Evolutionary conservation across 1,140 invertebrate species (phyloP).

Genomic region (Lepidurus packardi): DNA sequence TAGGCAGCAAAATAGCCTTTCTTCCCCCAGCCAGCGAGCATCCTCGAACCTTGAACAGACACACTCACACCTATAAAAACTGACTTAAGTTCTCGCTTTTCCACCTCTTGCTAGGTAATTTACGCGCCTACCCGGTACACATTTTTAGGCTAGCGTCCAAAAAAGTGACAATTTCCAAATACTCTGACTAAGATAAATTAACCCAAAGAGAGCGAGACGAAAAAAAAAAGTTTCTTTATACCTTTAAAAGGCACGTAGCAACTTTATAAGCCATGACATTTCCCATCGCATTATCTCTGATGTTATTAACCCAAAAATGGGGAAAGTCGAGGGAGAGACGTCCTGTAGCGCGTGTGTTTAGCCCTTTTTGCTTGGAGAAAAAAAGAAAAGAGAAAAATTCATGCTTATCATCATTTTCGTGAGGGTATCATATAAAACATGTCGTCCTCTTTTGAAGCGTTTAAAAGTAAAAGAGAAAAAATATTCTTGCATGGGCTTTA

Average conservation of each 20-base stretch:
- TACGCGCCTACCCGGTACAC: not conserved
- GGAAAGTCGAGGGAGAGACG: not conserved
- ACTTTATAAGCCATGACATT: not conserved
- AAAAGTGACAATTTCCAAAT: slow-evolving; percentile 19
- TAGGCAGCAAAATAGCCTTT: not conserved
- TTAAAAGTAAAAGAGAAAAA: not conserved
- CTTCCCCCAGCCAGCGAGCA: no score
- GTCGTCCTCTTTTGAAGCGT: not conserved
- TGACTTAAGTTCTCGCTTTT: not conserved
- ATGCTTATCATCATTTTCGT: slow-evolving; percentile 6
- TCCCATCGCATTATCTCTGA: not conserved
- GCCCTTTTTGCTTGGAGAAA: not conserved
- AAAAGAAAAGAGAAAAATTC: not conserved
- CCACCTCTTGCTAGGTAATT: not conserved
- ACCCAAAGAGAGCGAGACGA: not conserved
- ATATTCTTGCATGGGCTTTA: slow-evolving; percentile 22
- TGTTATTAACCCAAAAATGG: slow-evolving; percentile 17
- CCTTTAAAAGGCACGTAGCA: slow-evolving; percentile 11
- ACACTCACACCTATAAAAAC: not conserved
- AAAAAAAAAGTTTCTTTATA: not conserved
- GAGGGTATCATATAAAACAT: slow-evolving; percentile 19
- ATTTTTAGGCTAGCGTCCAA: slow-evolving; percentile 5
- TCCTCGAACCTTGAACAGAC: no score
- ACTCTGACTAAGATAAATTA: not conserved
- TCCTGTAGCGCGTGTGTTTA: slow-evolving; percentile 11